Base-by-base conservation (phyloP, 2,113 vertebrate species). In the Calyptommatus sinebrachiatus region DNA sequence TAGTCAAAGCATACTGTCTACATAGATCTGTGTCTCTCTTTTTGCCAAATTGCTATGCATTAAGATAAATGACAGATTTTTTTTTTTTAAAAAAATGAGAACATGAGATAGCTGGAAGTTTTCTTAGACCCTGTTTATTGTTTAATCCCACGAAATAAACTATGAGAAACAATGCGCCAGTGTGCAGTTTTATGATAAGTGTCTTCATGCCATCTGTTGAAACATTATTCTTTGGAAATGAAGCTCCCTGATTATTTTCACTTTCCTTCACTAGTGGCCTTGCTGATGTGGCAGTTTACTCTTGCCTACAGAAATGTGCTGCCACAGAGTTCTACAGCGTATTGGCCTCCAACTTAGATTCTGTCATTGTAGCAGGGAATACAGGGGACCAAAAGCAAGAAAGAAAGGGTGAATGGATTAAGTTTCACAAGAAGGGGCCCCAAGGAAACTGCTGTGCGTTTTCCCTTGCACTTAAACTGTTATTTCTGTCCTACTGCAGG, bases 351-450 rank as follows among this genome's bases (percentile, higher is more conserved):
- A 78, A 88, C 89, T 83, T 88, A 87, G 76, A 18, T 50, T 83
- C 68, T 41, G 26, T 80, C 71, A 80, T 84, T 86, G 88, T 81
- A 87, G 84, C 74, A 45, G 67, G 67, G n/a, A 61, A 7, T 22
- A 16, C 35, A 26, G 28, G 57, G 83, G 65, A 71, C 31, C 57
- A 29, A 66, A 79, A 21, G 75, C 61, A 77, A 70, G 18, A 6
- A 84, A 7, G 45, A 57, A 73, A 77, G 71, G 81, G 79, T n/a
- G 84, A 88, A 72, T 86, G 83, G 68, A 81, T 88, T 50, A 57
- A 71, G 84, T 88, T 91, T 91, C 87, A 89, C 79, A 89, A 89
- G 70, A 88, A 85, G 79, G 86, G 72, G 71, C 89, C 81, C 88
- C 68, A 84, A 84, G 88, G 88, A 91, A 67, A 20, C 0, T 8